Evolutionary conservation across 2,888 invertebrate species (phyloP).

Genomic region (Conchocele bisecta): DNA sequence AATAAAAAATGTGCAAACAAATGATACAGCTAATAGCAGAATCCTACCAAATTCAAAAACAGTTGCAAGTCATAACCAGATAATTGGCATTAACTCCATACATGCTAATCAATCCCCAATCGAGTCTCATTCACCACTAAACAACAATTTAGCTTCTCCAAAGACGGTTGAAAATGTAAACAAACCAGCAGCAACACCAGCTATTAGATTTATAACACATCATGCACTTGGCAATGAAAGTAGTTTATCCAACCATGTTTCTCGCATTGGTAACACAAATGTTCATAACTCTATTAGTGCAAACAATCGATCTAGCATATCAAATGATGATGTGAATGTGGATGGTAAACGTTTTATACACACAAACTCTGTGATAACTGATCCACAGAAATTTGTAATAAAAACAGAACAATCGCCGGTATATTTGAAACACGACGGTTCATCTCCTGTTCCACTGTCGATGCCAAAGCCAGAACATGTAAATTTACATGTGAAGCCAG

Average conservation of each 20-base stretch:
- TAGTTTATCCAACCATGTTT: background rate
- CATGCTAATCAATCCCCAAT: conserved; percentile 65
- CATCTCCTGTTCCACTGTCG: conserved; percentile 37
- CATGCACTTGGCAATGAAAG: background rate
- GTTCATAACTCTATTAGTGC: no score
- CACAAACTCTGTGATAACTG: background rate
- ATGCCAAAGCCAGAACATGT: conserved; percentile 1
- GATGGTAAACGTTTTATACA: conserved; percentile 10
- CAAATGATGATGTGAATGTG: conserved; percentile 26
- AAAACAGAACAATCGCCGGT: conserved; percentile 7
- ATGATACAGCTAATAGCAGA: conserved; percentile 61
- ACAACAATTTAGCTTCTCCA: conserved; percentile 61
- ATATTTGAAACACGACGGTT: conserved; percentile 26
- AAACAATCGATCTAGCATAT: no score
- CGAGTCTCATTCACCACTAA: conserved; percentile 56
- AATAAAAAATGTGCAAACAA: conserved; percentile 64
- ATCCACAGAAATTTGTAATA: conserved; percentile 7
- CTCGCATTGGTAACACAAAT: background rate
- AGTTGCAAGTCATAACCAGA: conserved; percentile 67
- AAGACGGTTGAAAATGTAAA: conserved; percentile 58
- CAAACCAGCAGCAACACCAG: conserved; percentile 52
- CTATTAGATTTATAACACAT: conserved; percentile 56
- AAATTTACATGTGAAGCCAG: conserved; percentile 11
- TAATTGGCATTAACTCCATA: conserved; percentile 77
- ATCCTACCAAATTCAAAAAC: conserved; percentile 59